phyloP scores from a whole-genome alignment of 1,140 invertebrate genomes.

The Tetragonula clypearis region DNA sequence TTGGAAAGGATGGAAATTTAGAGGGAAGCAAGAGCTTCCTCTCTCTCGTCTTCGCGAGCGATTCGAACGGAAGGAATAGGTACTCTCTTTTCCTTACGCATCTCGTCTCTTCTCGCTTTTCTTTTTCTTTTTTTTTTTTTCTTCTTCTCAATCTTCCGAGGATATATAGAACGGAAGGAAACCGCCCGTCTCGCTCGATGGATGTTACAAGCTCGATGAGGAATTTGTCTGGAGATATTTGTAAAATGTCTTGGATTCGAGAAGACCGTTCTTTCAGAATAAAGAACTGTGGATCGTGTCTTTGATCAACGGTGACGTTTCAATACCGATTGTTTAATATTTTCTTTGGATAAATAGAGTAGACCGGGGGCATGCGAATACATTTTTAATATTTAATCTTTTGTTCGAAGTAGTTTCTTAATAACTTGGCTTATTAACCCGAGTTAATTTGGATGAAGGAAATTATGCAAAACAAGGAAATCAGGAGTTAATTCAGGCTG shows the following conservation, averaged over 20 bases:
- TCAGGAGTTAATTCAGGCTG: too few species aligned
- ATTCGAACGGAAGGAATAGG: not conserved
- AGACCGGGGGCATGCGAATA: too few species aligned
- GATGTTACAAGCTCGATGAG: not conserved
- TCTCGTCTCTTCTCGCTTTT: not conserved
- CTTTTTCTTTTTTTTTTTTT: not conserved
- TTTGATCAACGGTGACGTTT: not conserved
- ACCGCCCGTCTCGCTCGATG: not conserved
- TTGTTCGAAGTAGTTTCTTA: too few species aligned
- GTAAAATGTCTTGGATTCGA: not conserved
- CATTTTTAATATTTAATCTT: too few species aligned
- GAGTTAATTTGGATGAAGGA: too few species aligned
- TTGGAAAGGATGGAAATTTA: slow-evolving; percentile 1
- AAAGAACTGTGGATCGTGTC: not conserved
- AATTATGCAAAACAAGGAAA: too few species aligned
- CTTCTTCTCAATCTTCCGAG: not conserved
- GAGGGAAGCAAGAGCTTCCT: not conserved
- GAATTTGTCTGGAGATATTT: not conserved
- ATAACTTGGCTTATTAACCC: too few species aligned
- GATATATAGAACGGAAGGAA: not conserved
- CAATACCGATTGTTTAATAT: not conserved
- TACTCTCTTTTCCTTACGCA: not conserved
- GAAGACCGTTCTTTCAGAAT: not conserved
- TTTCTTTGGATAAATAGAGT: not conserved
- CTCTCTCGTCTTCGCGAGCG: not conserved